Base-by-base conservation (phyloP, 2,113 vertebrate genomes). In the Bucco capensis region DNA sequence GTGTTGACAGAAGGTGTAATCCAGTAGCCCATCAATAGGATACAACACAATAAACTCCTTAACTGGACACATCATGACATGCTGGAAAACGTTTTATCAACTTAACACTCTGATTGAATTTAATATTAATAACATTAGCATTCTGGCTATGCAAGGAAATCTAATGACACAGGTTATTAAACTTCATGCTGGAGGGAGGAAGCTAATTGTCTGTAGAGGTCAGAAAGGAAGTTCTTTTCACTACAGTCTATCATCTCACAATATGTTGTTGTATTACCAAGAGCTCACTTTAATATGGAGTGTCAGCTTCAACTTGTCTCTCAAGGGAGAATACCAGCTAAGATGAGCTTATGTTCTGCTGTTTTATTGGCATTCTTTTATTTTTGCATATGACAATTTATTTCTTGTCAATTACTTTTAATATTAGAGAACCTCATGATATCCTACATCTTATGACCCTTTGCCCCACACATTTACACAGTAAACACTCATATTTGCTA, bases 191-290 rank as follows among this genome's bases (percentile, higher is more conserved):
- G 62, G 40, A 91, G 61, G 76, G 49, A 93, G 54, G 65, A 91
- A 92, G 61, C 33, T 94, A 96, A 93, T 78, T 91, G 87, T 72
- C 80, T 92, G 57, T 72, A 88, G 86, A 95, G 92, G 80, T 92
- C 88, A 95, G 40, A 28, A 75, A 90, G 61, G 72, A 91, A 93
- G 71, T 53, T 86, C 30, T 18, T 31, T 86, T 91, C 86, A 80
- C 49, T 72, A 19, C 61, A 77, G 69, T 86, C 85, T 86, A 51
- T 93, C 65, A 50, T 81, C 37, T 83, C 61, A 49, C 49, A 90
- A 37, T 37, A 60, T 38, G 35, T 37, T 81, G 30, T 23, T 90
- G 47, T 40, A 88, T 83, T 91, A 91, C 53, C 35, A 53, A 21
- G 72, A 91, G 56, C 56, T 88, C 79, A 46, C 49, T 93, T 91